These are phyloP conservation scores for Pocillopora verrucosa DNA, from an alignment of 64 coral and sea anemone genomes.

Conservation along the genomic window DNA sequence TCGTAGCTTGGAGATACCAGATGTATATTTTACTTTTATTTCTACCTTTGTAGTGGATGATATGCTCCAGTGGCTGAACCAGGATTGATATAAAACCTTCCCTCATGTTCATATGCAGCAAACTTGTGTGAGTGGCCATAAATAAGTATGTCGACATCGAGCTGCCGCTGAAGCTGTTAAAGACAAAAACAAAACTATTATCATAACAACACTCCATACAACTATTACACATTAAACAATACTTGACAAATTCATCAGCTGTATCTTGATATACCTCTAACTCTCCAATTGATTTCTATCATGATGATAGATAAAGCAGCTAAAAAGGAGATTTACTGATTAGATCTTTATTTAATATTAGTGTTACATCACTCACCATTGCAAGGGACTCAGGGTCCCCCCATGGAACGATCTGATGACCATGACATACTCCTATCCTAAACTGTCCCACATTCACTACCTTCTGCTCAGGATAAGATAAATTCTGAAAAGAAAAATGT, in stretches of 20 bases:
- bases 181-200: background rate
- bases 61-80: conserved; percentile 95
- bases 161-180: conserved; percentile 86
- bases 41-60: conserved; percentile 91
- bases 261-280: no score
- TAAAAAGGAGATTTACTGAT: no score
- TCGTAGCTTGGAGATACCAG: background rate
- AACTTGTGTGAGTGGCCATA: conserved; percentile 99
- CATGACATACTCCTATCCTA: conserved; percentile 96
- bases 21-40: background rate
- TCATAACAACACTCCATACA: background rate
- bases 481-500: conserved; percentile 56
- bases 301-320: no score
- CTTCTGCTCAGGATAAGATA: conserved; percentile 98
- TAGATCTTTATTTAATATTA: no score
- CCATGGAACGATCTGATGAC: conserved; percentile 99
- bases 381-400: conserved; percentile 95
- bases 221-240: no score
- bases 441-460: conserved; percentile 99
- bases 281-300: no score
- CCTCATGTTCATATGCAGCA: conserved; percentile 99
- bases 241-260: no score
- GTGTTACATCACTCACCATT: conserved; percentile 61
- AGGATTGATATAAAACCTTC: conserved; percentile 99
- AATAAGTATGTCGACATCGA: conserved; percentile 98